phyloP scores from a whole-genome alignment of 2,113 vertebrate species.

The Labeo catla region DNA sequence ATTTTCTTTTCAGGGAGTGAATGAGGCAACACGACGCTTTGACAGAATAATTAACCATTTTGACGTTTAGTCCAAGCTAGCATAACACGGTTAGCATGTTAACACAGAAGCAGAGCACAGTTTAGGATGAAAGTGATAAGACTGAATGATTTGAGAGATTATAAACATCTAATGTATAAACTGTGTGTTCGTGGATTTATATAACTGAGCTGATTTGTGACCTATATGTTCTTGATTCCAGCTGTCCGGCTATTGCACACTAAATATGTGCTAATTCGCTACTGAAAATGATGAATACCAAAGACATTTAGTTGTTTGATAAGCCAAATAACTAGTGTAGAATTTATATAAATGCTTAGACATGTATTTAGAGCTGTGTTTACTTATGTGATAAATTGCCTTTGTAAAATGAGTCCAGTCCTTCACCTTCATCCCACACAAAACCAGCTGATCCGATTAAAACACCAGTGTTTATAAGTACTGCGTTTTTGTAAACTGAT shows the following conservation, averaged over 20 bases:
- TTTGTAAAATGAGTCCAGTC: background rate
- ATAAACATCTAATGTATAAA: background rate
- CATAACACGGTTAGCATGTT: slow-evolving; percentile 16
- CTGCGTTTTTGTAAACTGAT: background rate
- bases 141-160: background rate
- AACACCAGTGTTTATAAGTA: background rate
- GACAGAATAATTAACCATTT: background rate
- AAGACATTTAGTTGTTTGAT: background rate
- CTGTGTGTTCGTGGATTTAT: background rate
- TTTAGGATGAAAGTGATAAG: background rate
- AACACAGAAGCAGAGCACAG: background rate
- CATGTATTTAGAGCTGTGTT: background rate
- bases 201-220: background rate
- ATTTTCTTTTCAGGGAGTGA: background rate
- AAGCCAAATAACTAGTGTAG: background rate
- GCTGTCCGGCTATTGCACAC: background rate
- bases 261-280: background rate
- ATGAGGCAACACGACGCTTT: background rate
- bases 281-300: background rate
- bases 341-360: background rate
- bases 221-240: background rate
- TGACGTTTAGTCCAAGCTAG: background rate
- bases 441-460: background rate
- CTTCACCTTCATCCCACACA: background rate
- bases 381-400: background rate